phyloP scores from a whole-genome alignment of 2,113 vertebrate genomes.

The Turdus rufiventris region DNA sequence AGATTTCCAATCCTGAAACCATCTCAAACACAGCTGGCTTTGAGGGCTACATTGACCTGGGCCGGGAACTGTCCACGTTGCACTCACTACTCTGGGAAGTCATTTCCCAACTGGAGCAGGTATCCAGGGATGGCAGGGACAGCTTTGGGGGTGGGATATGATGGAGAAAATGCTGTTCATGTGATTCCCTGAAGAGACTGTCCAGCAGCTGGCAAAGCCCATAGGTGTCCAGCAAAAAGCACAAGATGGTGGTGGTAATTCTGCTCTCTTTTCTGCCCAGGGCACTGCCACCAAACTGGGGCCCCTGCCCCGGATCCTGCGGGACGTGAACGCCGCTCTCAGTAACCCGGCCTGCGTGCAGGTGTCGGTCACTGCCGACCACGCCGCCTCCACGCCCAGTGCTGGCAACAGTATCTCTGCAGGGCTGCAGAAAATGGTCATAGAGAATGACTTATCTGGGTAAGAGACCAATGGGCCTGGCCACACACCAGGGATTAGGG shows the following conservation, averaged over 20 bases:
- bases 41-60: slow-evolving; percentile 96
- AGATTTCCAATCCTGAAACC: slow-evolving; percentile 96
- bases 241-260: background rate
- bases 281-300: slow-evolving; percentile 86
- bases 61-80: slow-evolving; percentile 90
- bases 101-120: slow-evolving; percentile 92
- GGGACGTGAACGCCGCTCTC: slow-evolving; percentile 88
- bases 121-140: background rate
- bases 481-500: background rate
- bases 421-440: slow-evolving; percentile 95
- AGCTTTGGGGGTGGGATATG: background rate
- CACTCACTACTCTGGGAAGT: slow-evolving; percentile 94
- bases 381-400: slow-evolving; percentile 76
- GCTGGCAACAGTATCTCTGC: slow-evolving; percentile 87
- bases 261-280: slow-evolving; percentile 64
- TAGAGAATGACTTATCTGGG: slow-evolving; percentile 94
- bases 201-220: background rate
- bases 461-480: slow-evolving; percentile 61
- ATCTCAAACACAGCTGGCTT: slow-evolving; percentile 95
- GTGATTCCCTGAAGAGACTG: background rate
- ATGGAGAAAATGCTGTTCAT: background rate
- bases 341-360: slow-evolving; percentile 84
- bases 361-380: slow-evolving; percentile 77
- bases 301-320: slow-evolving; percentile 90
- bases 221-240: background rate